Percentiles rank a stretch among this genome's conserved stretches.
Conservation (phyloP, 2,113 vertebrate genomes). For the Potamarius usumacintae region DNA sequence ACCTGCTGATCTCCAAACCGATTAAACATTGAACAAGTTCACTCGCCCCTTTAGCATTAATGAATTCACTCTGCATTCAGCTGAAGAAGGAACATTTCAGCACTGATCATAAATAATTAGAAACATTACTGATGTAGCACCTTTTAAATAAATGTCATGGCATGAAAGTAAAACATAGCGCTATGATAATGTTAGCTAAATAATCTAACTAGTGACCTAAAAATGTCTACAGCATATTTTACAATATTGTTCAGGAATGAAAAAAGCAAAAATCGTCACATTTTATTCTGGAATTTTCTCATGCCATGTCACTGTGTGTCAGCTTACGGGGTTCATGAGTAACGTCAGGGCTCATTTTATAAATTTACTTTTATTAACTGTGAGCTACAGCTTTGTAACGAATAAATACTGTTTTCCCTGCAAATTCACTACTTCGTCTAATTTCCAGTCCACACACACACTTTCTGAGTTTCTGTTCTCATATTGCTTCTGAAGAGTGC, state of each 20-base stretch:
- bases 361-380: background rate
- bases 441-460: background rate
- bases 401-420: background rate
- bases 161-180: background rate
- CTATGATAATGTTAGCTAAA: background rate
- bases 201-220: background rate
- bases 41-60: constrained; percentile 78
- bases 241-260: background rate
- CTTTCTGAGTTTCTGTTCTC: constrained; percentile 7
- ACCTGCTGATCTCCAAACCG: constrained; percentile 71
- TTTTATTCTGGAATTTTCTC: background rate
- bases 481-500: constrained; percentile 8
- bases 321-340: background rate
- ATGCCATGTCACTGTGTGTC: background rate
- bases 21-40: constrained; percentile 78
- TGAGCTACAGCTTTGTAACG: background rate
- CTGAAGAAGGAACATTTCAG: background rate
- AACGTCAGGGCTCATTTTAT: background rate
- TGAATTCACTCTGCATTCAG: constrained; percentile 52
- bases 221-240: too few species aligned
- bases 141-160: background rate
- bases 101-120: background rate
- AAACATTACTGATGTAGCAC: background rate
- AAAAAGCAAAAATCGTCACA: background rate
- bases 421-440: background rate